Conservation (phyloP, 1,140 invertebrate genomes). For the Hesperophylax magnus region DNA sequence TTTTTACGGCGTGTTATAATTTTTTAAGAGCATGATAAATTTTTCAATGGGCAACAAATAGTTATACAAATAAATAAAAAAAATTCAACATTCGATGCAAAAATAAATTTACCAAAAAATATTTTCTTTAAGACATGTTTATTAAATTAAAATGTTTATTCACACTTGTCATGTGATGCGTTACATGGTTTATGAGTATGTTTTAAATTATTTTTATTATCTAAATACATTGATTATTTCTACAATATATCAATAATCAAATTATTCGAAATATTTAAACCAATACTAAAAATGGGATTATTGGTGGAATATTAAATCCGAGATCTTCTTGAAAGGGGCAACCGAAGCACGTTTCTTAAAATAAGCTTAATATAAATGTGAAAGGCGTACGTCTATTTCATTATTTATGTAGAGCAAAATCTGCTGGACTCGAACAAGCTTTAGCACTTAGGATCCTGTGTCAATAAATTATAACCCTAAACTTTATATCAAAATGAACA, state of each 20-base stretch:
- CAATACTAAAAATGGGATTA: background rate
- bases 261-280: background rate
- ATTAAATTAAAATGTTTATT: too few relatives aligned
- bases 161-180: too few relatives aligned
- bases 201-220: background rate
- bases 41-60: too few relatives aligned
- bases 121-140: too few relatives aligned
- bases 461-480: constrained; percentile 68
- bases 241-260: background rate
- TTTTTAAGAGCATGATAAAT: too few relatives aligned
- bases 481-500: constrained; percentile 54
- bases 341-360: constrained; percentile 9
- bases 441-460: constrained; percentile 67
- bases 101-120: too few relatives aligned
- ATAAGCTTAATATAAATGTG: constrained; percentile 10
- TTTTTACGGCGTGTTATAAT: too few relatives aligned
- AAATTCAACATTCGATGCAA: too few relatives aligned
- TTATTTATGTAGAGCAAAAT: constrained; percentile 50
- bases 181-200: too few relatives aligned
- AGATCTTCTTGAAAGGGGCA: too few relatives aligned
- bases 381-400: constrained; percentile 23
- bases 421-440: constrained; percentile 63
- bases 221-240: background rate
- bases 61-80: too few relatives aligned
- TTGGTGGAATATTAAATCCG: background rate